Evolutionary conservation across 92 coral and sea anemone genomes (phyloP).

Genomic region (Palythoa caribaeorum): DNA sequence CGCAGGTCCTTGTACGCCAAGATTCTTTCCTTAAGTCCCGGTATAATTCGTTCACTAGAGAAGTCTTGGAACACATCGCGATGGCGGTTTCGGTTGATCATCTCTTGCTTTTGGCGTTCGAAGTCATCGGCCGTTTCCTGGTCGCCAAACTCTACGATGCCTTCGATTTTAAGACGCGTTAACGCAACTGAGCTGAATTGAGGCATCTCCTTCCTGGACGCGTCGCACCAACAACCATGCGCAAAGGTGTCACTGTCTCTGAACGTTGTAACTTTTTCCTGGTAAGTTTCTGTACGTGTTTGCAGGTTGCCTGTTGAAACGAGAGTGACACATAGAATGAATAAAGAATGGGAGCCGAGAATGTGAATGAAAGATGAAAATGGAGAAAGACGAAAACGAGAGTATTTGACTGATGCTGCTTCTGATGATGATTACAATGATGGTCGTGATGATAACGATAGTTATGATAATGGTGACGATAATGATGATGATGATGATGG

Average conservation of each 20-base stretch:
- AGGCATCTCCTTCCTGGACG: constrained; percentile 81
- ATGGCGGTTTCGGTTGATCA: constrained; percentile 67
- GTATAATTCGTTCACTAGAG: constrained; percentile 53
- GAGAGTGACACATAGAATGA: too few species aligned
- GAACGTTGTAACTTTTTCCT: constrained; percentile 67
- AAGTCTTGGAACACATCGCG: constrained; percentile 72
- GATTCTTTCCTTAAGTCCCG: constrained; percentile 75
- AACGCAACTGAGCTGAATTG: constrained; percentile 54
- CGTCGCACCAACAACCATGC: constrained; percentile 78
- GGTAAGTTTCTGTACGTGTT: constrained; percentile 75
- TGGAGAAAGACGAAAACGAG: too few species aligned
- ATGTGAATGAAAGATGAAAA: too few species aligned
- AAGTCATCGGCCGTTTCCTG: constrained; percentile 72
- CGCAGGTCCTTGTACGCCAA: constrained; percentile 68
- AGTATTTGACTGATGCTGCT: too few species aligned
- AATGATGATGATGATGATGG: too few species aligned
- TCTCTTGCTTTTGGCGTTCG: constrained; percentile 57
- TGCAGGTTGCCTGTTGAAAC: constrained; percentile 58
- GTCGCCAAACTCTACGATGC: constrained; percentile 70
- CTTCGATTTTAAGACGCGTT: constrained; percentile 78
- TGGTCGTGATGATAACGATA: too few species aligned
- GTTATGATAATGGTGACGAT: too few species aligned
- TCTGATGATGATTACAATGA: too few species aligned
- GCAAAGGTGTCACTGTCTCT: constrained; percentile 59
- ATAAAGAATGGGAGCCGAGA: background rate